phyloP scores from a whole-genome alignment of 2,113 vertebrate species.

The Cebus imitator region DNA sequence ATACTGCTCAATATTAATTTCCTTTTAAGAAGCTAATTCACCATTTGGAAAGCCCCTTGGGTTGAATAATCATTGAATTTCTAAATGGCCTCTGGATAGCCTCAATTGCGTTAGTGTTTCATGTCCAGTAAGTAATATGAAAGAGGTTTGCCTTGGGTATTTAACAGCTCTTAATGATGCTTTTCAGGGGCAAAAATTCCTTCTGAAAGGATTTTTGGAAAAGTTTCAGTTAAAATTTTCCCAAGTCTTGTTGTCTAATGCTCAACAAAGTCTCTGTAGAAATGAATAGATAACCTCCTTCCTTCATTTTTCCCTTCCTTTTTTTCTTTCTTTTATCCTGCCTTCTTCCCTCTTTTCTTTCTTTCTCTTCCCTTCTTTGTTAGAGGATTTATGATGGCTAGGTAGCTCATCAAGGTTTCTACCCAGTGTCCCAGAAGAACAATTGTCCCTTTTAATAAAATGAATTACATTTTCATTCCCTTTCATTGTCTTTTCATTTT shows the following conservation, averaged over 20 bases:
- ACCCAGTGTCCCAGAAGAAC: not conserved
- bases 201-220: not conserved
- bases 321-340: not conserved
- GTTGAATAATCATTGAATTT: conserved; percentile 59
- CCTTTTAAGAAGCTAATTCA: conserved; percentile 28
- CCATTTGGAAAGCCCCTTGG: conserved; percentile 38
- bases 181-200: not conserved
- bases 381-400: not conserved
- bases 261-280: not conserved
- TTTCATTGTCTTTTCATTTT: not conserved
- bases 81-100: conserved; percentile 38
- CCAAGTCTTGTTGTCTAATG: not conserved
- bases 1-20: conserved; percentile 56
- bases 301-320: not conserved
- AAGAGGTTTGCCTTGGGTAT: conserved; percentile 17
- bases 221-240: not conserved
- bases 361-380: not conserved
- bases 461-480: not conserved
- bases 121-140: conserved; percentile 10
- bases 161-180: not conserved
- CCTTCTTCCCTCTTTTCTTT: not conserved
- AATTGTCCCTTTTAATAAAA: not conserved
- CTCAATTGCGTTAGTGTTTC: conserved; percentile 35
- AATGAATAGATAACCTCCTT: not conserved
- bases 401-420: not conserved